Conservation (phyloP, 2,888 invertebrate species). For the Anticlea derivata region DNA sequence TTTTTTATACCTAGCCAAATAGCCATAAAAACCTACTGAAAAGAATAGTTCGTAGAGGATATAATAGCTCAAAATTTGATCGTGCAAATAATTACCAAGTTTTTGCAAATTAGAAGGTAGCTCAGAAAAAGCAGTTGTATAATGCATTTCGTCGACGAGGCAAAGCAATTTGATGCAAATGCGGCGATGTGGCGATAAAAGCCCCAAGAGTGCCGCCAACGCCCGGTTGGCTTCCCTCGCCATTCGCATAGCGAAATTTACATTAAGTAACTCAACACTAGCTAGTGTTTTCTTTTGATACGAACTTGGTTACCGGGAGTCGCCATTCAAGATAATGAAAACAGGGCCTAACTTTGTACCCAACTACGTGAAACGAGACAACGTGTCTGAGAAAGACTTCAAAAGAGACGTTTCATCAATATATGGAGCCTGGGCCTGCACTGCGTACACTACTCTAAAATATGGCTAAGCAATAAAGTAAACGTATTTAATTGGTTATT, state of each 20-base stretch:
- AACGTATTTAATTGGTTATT: too few relatives aligned
- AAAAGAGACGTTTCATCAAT: too few relatives aligned
- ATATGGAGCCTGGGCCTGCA: too few relatives aligned
- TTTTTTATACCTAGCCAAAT: too few relatives aligned
- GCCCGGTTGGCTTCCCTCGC: slow-evolving; percentile 33
- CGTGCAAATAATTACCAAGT: neutral
- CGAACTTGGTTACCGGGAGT: neutral
- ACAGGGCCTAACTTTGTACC: too few relatives aligned
- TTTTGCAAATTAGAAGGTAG: slow-evolving; percentile 23
- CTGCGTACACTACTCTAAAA: too few relatives aligned
- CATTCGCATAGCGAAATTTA: slow-evolving; percentile 21
- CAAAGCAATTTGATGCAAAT: slow-evolving; percentile 75
- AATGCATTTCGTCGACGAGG: slow-evolving; percentile 38
- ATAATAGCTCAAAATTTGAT: neutral
- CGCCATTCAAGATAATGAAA: neutral
- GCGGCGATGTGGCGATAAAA: slow-evolving; percentile 59
- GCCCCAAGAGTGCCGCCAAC: slow-evolving; percentile 42
- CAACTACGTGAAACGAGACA: too few relatives aligned
- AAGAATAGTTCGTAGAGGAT: too few relatives aligned
- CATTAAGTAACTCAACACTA: slow-evolving; percentile 15
- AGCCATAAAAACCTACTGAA: too few relatives aligned
- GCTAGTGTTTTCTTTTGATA: neutral
- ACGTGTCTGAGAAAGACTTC: too few relatives aligned
- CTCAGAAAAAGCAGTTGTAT: slow-evolving; percentile 37
- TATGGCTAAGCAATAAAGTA: too few relatives aligned